These are phyloP conservation scores for Scrobipalpa costella DNA, from an alignment of 2,888 invertebrate species.

Conservation along the genomic window DNA sequence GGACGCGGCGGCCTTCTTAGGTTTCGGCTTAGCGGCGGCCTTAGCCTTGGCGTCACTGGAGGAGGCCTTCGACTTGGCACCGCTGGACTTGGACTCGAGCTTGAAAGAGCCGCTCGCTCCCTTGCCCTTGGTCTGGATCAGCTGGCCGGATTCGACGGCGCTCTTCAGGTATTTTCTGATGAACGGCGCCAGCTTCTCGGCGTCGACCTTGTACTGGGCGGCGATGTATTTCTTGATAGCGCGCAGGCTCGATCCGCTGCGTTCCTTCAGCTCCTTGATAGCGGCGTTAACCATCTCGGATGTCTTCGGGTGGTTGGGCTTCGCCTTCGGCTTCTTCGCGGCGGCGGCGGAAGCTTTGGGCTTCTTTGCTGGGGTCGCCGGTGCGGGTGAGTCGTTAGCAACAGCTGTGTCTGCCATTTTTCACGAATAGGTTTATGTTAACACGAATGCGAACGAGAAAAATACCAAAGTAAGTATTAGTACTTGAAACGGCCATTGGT, in stretches of 20 bases:
- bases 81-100: slow-evolving; percentile 47
- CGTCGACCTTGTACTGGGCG: slow-evolving; percentile 75
- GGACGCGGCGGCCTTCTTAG: slow-evolving; percentile 40
- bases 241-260: slow-evolving; percentile 80
- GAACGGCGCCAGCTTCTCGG: slow-evolving; percentile 58
- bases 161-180: slow-evolving; percentile 78
- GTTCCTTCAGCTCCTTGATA: slow-evolving; percentile 48
- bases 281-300: slow-evolving; percentile 27
- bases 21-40: slow-evolving; percentile 41
- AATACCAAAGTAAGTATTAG: too few relatives aligned
- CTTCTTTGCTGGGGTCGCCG: slow-evolving; percentile 36
- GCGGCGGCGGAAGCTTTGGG: slow-evolving; percentile 33
- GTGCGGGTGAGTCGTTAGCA: not conserved
- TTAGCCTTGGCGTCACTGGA: slow-evolving; percentile 37
- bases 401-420: slow-evolving; percentile 17
- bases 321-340: slow-evolving; percentile 46
- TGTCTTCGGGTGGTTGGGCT: slow-evolving; percentile 36
- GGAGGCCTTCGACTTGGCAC: not conserved
- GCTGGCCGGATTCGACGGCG: slow-evolving; percentile 68
- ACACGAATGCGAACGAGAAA: too few relatives aligned
- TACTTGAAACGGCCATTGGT: too few relatives aligned
- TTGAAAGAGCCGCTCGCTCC: slow-evolving; percentile 75
- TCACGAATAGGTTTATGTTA: too few relatives aligned
- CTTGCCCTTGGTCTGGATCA: slow-evolving; percentile 63
- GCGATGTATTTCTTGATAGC: slow-evolving; percentile 84